Evolutionary conservation across 2,888 invertebrate species (phyloP), one percentile per base, ranked within the genome.

Genomic region (Polietes domitor): DNA sequence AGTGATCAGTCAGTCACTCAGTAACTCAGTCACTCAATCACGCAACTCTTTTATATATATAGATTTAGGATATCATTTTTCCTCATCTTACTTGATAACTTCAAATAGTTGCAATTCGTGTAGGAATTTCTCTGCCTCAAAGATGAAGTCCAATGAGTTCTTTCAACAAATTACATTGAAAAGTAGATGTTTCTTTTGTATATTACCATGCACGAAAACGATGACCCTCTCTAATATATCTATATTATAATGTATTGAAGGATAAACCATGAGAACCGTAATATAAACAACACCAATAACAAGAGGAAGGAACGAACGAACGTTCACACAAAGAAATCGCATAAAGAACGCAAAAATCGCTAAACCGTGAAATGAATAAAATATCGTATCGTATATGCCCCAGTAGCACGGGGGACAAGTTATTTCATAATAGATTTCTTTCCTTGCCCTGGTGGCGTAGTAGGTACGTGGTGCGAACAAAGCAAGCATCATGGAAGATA

Each of bases 361-460:
- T 77, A 82, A 82, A 77, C 77, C 82, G 77, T 82, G 70, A 82
- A 82, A 82, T 77, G 82, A 82, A 74, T 74, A 74, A 74, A 82
- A 77, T 74, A 71, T 58, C 72, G 74, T 61, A 77, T 41, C 71
- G n/a, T n/a, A n/a, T n/a, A n/a, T 70, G 7, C 70, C 10, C 28
- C 28, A 63, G 32, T 17, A 37, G 65, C 10, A 32, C 2, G 41
- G n/a, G 10, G 19, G n/a, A 19, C 26, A 76, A 72, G 7, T 74
- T 73, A 26, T 77, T 74, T 77, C 15, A 74, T 73, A 74, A 74
- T 53, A 82, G 58, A 61, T 70, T 77, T 65, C 61, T 63, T 53
- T 70, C 5, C 32, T 41, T 65, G 7, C 41, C 21, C 41, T 19
- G 10, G 5, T 41, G 41, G 1, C 4, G 17, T 65, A 19, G 21